phyloP scores from a whole-genome alignment of 1,140 invertebrate species.

The Lepidostoma basale region DNA sequence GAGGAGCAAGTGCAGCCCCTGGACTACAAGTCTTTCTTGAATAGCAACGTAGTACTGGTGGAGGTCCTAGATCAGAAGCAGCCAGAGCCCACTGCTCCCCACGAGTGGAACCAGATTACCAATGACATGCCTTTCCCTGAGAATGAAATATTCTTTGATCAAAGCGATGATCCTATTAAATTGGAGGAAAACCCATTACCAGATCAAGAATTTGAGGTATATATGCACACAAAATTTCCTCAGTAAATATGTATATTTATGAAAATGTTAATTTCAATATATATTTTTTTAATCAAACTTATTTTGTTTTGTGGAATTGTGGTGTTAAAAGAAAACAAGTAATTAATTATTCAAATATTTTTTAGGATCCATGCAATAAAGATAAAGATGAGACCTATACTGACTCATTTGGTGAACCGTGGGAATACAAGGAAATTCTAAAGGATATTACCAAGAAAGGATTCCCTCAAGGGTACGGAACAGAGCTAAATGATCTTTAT shows the following conservation, averaged over 20 bases:
- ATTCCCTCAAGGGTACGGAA: conserved; percentile 51
- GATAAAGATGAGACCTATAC: conserved; percentile 50
- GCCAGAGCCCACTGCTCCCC: neutral
- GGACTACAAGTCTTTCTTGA: conserved; percentile 3
- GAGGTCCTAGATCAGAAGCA: neutral
- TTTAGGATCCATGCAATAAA: conserved; percentile 46
- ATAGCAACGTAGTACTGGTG: no score
- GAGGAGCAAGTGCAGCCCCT: neutral
- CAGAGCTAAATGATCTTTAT: conserved; percentile 57
- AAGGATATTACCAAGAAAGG: conserved; percentile 55
- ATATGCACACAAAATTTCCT: no score
- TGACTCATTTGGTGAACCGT: conserved; percentile 52
- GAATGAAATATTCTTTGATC: conserved; percentile 8
- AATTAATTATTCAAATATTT: no score
- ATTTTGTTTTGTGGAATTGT: no score
- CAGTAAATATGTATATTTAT: no score
- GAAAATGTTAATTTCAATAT: no score
- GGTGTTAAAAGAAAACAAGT: no score
- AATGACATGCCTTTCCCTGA: neutral
- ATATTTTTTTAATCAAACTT: no score
- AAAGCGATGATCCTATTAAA: neutral
- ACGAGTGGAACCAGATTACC: neutral
- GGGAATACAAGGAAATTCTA: conserved; percentile 56
- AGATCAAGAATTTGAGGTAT: conserved; percentile 15
- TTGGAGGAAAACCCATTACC: conserved; percentile 11